Conservation (phyloP, 1,140 invertebrate species). For the Mycetomoellerius zeteki region DNA sequence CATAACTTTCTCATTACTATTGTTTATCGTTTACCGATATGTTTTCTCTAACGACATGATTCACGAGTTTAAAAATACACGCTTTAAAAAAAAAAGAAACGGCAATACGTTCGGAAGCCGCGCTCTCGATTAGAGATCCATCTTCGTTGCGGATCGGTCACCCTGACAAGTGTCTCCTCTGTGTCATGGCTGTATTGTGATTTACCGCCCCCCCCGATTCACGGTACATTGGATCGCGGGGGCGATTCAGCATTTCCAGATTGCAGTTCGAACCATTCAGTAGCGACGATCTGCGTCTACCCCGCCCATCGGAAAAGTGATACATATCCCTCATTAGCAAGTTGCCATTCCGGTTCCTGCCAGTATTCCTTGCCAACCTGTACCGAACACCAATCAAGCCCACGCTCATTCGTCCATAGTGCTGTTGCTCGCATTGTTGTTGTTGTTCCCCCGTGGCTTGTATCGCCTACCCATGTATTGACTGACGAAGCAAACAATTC, state of each 20-base stretch:
- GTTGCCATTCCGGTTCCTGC: constrained; percentile 75
- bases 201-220: constrained; percentile 70
- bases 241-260: constrained; percentile 76
- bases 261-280: constrained; percentile 75
- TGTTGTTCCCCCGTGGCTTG: not conserved
- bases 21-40: constrained; percentile 18
- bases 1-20: constrained; percentile 16
- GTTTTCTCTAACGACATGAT: not conserved
- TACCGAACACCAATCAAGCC: constrained; percentile 61
- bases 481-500: constrained; percentile 46
- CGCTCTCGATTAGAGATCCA: constrained; percentile 59
- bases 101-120: not conserved
- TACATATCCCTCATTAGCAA: constrained; percentile 76
- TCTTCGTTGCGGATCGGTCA: constrained; percentile 62
- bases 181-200: constrained; percentile 71
- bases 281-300: constrained; percentile 68
- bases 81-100: not conserved
- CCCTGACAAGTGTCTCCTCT: constrained; percentile 71
- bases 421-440: not conserved
- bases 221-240: constrained; percentile 75
- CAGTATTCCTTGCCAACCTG: constrained; percentile 69
- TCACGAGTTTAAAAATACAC: constrained; percentile 4
- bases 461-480: constrained; percentile 6
- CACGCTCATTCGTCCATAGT: constrained; percentile 41
- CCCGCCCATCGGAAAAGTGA: constrained; percentile 76